Evolutionary conservation across 92 coral and sea anemone species (phyloP).

Genomic region (Plumapathes pennacea): DNA sequence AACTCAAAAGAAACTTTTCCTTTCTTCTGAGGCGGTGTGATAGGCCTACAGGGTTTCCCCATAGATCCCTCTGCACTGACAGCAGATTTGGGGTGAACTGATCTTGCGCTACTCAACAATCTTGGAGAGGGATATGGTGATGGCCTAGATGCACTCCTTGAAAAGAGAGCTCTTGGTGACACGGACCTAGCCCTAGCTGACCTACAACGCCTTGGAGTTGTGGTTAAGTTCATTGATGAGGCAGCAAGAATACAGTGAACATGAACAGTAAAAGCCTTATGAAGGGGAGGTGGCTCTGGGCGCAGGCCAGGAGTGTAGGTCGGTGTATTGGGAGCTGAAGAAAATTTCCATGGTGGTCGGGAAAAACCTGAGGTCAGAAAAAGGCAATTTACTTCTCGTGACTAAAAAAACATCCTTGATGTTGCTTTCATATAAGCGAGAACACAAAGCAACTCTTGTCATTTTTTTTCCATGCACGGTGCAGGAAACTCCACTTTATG

Average conservation of each 20-base stretch:
- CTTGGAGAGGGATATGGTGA: constrained; percentile 72
- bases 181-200: constrained; percentile 65
- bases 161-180: constrained; percentile 70
- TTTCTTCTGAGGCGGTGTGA: constrained; percentile 43
- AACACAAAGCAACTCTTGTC: constrained; percentile 37
- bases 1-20: constrained; percentile 17
- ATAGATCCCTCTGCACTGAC: constrained; percentile 53
- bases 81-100: constrained; percentile 43
- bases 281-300: constrained; percentile 64
- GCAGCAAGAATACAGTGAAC: constrained; percentile 87
- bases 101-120: constrained; percentile 34
- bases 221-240: constrained; percentile 46
- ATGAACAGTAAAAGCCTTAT: constrained; percentile 74
- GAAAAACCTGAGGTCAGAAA: constrained; percentile 65
- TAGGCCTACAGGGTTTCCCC: too few relatives aligned
- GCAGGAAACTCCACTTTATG: background rate
- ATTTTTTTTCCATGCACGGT: constrained; percentile 6
- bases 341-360: constrained; percentile 76
- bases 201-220: constrained; percentile 32
- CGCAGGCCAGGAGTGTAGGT: constrained; percentile 94
- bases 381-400: constrained; percentile 51
- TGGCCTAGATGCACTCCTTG: constrained; percentile 52
- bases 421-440: constrained; percentile 76
- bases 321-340: constrained; percentile 52
- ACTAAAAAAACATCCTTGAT: background rate